These are phyloP conservation scores for Baryphthengus martii DNA, from an alignment of 2,113 vertebrate species.

Conservation along the genomic window DNA sequence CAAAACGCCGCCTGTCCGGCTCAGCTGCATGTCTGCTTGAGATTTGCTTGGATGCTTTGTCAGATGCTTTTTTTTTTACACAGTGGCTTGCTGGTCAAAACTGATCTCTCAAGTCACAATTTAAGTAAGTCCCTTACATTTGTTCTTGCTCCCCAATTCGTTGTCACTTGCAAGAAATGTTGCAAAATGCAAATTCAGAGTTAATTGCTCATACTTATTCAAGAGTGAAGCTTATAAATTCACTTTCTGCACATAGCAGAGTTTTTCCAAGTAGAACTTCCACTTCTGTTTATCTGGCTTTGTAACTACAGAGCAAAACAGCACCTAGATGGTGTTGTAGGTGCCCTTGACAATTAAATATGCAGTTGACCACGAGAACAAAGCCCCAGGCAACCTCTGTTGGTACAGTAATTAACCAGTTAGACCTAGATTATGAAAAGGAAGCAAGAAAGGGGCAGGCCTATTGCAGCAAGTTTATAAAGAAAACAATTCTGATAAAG, in stretches of 20 bases:
- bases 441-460: not conserved
- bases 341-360: conserved; percentile 39
- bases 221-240: not conserved
- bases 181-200: not conserved
- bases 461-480: not conserved
- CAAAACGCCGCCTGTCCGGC: not conserved
- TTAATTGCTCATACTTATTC: not conserved
- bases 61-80: too few species aligned
- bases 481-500: not conserved
- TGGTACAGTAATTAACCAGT: not conserved
- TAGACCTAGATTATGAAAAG: not conserved
- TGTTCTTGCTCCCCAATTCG: not conserved
- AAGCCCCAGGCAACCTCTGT: not conserved
- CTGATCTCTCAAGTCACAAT: not conserved
- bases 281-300: not conserved
- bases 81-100: not conserved
- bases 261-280: not conserved
- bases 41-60: too few species aligned
- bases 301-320: not conserved
- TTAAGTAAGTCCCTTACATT: not conserved
- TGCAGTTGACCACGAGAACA: not conserved
- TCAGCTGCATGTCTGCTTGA: not conserved
- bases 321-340: not conserved
- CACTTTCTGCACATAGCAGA: not conserved
- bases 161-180: not conserved